Base-by-base conservation (phyloP, 2,113 vertebrate genomes). In the Pituophis catenifer region DNA sequence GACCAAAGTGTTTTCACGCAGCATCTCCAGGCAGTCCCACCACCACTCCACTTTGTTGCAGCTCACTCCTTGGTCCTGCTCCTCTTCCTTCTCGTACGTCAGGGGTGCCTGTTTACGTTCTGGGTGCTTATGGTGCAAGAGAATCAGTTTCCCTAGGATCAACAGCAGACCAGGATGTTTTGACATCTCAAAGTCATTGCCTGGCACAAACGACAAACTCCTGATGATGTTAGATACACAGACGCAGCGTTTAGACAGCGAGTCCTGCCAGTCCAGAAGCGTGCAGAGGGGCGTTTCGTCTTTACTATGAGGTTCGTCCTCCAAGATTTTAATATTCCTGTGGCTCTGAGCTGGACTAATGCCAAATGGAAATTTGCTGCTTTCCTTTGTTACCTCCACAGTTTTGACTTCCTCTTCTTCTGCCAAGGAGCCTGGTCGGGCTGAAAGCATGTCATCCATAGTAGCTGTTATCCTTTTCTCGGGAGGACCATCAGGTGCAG, bases 1-100 rank as follows among this genome's bases (percentile, higher is more conserved):
- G 97, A 99, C 99, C 98, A 99, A 96, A 1, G 99, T 99, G 95
- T 99, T 99, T 97, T 99, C 99, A 93, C 99, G 98, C 95, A 99
- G 98, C 96, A 99, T 98, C 97, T 99, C 99, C 98, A 99, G 97
- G 98, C 99, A 99, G 98, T 99, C 99, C 99, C 99, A 99, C 99
- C 99, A 99, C 99, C 99, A 99, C 96, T 99, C 99, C 53, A 99
- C 99, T 96, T 98, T 98, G 97, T 99, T 98, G 94, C 98, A 98
- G 96, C 98, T 98, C 97, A 98, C 97, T 86, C 99, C 98, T 94
- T 99, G 99, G 87, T 99, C 99, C 91, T 98, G 98, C 91, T 99
- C 99, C 97, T 99, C 99, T 90, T 99, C 99, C 75, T 99, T 99
- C 97, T 99, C 99, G 0, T 99, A 99, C 70, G 99, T 99, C 95